Evolutionary conservation across 2,797 vertebrate genomes (phyloP).

Genomic region (Alosa sapidissima): DNA sequence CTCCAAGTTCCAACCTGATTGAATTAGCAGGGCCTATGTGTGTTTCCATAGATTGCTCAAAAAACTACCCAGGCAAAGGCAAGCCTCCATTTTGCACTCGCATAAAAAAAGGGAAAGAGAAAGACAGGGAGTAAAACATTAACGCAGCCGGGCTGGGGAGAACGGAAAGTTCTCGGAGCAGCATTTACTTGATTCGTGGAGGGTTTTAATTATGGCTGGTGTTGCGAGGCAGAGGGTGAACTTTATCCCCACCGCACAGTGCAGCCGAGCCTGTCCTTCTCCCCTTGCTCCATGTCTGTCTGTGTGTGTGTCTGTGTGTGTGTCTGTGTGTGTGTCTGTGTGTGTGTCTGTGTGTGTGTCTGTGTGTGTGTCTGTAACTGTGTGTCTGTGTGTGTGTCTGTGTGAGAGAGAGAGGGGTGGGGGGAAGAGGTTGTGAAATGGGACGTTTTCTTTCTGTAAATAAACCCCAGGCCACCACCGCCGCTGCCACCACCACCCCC

Average conservation of each 20-base stretch:
- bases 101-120: not conserved
- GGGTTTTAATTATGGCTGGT: slow-evolving; percentile 2
- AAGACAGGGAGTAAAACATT: slow-evolving; percentile 42
- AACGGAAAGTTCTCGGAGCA: slow-evolving; percentile 41
- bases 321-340: no score
- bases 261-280: not conserved
- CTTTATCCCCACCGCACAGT: slow-evolving; percentile 30
- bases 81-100: slow-evolving; percentile 43
- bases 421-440: slow-evolving; percentile 18
- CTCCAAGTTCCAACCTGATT: slow-evolving; percentile 15
- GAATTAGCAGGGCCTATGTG: not conserved
- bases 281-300: not conserved
- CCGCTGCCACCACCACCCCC: no score
- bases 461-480: slow-evolving; percentile 38
- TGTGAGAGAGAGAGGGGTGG: not conserved
- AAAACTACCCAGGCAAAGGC: not conserved
- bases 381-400: no score
- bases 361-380: no score
- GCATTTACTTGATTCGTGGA: slow-evolving; percentile 26
- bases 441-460: slow-evolving; percentile 43
- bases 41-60: not conserved
- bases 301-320: no score
- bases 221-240: slow-evolving; percentile 25
- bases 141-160: slow-evolving; percentile 24
- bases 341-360: no score